These are phyloP conservation scores for Aplodontia rufa DNA, from an alignment of 2,113 vertebrate genomes.

Conservation along the genomic window DNA sequence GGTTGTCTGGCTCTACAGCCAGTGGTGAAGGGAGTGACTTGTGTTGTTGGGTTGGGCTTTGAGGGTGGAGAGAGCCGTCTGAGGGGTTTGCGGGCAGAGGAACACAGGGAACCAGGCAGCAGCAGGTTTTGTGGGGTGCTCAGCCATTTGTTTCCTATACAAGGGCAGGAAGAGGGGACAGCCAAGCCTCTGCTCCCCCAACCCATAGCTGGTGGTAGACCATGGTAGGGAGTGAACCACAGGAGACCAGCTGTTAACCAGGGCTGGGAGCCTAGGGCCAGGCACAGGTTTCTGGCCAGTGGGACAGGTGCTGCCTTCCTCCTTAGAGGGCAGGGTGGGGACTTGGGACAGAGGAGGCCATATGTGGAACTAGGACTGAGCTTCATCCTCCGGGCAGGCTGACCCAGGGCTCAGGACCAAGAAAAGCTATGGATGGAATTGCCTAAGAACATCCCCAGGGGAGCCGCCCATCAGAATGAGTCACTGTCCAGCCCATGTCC, in stretches of 20 bases:
- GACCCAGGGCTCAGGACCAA: slow-evolving; percentile 13
- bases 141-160: background rate
- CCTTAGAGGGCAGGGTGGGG: background rate
- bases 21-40: background rate
- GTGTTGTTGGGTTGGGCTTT: background rate
- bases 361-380: background rate
- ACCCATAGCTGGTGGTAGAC: background rate
- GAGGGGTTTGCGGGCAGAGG: background rate
- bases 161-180: background rate
- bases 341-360: background rate
- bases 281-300: too few relatives aligned
- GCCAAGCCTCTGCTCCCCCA: background rate
- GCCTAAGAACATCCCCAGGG: background rate
- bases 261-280: background rate
- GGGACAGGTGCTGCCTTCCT: background rate
- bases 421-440: background rate
- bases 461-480: background rate
- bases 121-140: background rate
- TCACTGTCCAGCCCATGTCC: background rate
- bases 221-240: background rate
- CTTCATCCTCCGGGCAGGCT: slow-evolving; percentile 30
- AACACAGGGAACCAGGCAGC: background rate
- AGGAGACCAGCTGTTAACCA: background rate
- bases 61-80: background rate
- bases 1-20: background rate